phyloP scores from a whole-genome alignment of 2,113 vertebrate genomes.

The Brevimyrus niger region DNA sequence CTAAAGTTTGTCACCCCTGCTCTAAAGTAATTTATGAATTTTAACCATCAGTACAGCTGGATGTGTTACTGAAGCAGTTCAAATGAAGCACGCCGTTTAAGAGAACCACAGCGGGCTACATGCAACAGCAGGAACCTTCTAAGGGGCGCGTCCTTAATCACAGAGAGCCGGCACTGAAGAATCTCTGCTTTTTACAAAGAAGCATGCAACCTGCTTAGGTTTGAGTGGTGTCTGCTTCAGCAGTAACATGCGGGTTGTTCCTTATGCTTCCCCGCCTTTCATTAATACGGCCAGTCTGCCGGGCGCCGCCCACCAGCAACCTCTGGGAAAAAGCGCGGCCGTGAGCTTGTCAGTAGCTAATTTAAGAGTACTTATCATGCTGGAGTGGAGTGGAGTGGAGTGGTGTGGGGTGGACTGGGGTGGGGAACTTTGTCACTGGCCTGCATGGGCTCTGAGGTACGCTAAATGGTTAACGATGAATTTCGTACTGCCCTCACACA shows the following conservation, averaged over 20 bases:
- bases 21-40: not conserved
- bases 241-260: not conserved
- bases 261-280: not conserved
- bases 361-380: not conserved
- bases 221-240: not conserved
- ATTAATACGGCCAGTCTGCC: not conserved
- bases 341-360: not conserved
- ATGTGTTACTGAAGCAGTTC: not conserved
- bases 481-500: not conserved
- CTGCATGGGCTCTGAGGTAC: not conserved
- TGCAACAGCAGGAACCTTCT: not conserved
- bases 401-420: no score
- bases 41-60: not conserved
- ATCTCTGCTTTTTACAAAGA: not conserved
- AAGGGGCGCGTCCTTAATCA: not conserved
- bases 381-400: not conserved
- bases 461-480: not conserved
- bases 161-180: not conserved
- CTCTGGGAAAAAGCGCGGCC: not conserved
- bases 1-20: not conserved
- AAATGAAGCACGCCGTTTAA: not conserved
- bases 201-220: not conserved
- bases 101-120: not conserved
- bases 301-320: not conserved
- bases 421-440: not conserved